Evolutionary conservation across 2,113 vertebrate genomes (phyloP).

Genomic region (Heterotilapia buettikoferi): DNA sequence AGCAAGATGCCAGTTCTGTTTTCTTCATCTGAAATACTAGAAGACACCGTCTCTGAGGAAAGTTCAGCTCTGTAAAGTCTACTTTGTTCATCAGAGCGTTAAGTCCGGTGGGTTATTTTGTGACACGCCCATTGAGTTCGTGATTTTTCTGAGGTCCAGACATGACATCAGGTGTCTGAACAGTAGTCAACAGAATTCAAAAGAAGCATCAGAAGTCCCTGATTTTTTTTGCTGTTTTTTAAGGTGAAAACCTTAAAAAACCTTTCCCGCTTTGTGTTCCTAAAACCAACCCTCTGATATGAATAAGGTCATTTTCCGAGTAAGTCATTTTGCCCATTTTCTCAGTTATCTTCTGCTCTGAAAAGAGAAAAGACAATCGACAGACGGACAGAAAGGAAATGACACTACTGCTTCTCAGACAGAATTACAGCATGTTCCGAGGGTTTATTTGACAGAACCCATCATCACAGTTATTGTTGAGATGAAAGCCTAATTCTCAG

Average conservation of each 20-base stretch:
- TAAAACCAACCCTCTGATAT: not conserved
- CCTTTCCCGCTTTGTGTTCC: not conserved
- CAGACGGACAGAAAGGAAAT: conserved; percentile 12
- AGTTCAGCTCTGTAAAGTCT: not conserved
- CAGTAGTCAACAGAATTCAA: not conserved
- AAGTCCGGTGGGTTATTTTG: not conserved
- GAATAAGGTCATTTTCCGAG: not conserved
- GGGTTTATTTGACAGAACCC: conserved; percentile 68
- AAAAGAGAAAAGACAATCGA: conserved; percentile 4
- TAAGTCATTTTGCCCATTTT: conserved; percentile 4
- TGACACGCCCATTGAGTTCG: not conserved
- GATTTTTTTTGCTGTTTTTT: not conserved
- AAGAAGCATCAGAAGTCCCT: not conserved
- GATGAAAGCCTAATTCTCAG: conserved; percentile 58
- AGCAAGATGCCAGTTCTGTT: not conserved
- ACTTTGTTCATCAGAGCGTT: not conserved
- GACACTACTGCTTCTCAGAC: conserved; percentile 8
- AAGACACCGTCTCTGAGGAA: not conserved
- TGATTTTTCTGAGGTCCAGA: not conserved
- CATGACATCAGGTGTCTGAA: not conserved
- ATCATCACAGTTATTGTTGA: conserved; percentile 58
- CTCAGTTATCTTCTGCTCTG: not conserved
- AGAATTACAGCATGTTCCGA: conserved; percentile 57
- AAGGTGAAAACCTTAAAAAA: not conserved
- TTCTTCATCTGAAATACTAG: not conserved